Base-by-base conservation (phyloP, 2,113 vertebrate genomes). In the Pelodiscus sinensis region DNA sequence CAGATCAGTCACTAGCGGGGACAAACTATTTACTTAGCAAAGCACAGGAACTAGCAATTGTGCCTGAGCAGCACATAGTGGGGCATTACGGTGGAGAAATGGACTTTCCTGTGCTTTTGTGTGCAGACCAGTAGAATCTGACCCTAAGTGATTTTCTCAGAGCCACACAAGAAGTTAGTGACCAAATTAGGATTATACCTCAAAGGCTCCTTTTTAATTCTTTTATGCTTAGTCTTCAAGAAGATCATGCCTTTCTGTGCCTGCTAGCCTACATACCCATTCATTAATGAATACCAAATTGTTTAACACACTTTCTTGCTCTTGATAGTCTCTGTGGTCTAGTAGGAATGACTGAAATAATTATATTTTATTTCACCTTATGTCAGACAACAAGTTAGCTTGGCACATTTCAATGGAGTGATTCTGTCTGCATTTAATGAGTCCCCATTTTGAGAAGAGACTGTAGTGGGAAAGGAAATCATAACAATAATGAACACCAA, bases 401-500 rank as follows among this genome's bases (percentile, higher is more conserved):
- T 93, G 97, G 88, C 94, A 94, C 71, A 92, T 96, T 96, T 97
- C 96, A 97, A 97, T 97, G 94, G 94, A 95, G 92, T 98, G 93
- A 85, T 82, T 85, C 90, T 92, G 97, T 84, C 97, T 97, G 93
- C 93, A 92, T 96, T 97, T 98, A 98, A 98, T 97, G 97, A 98
- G 95, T 96, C 94, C 85, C 96, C 95, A 95, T 96, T 97, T 95
- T 97, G 96, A 97, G 93, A 95, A 98, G 94, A 97, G 92, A 97
- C 93, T 98, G 94, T 93, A 94, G 93, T 95, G 96, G 95, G 96
- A 97, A 97, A 96, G 97, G 91, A 93, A 97, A 97, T 96, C 94
- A 95, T 93, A 98, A 97, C 80, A 94, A 94, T 96, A 97, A 97
- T 96, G 97, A 97, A 98, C 98, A 97, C 95, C 94, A 97, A 96